Percentiles rank a stretch among this genome's conserved stretches.
Conservation (phyloP, 2,797 vertebrate genomes). For the Chelon auratus region DNA sequence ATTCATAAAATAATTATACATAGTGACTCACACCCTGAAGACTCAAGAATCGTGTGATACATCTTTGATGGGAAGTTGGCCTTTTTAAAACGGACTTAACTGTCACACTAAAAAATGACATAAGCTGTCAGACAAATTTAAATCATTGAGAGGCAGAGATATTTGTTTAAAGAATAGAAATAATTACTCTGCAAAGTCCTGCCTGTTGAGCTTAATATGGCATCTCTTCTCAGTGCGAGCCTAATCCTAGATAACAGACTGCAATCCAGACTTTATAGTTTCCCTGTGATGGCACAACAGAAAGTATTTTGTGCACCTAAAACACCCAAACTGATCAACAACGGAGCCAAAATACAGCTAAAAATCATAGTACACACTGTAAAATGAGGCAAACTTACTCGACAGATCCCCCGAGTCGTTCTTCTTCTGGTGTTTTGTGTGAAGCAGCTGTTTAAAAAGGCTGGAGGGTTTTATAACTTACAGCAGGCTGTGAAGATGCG, state of each 20-base stretch:
- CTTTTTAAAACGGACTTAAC: constrained; percentile 4
- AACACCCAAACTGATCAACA: not conserved
- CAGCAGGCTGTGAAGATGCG: constrained; percentile 4
- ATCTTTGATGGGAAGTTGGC: constrained; percentile 26
- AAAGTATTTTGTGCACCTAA: not conserved
- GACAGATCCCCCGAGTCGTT: not conserved
- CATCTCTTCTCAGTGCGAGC: not conserved
- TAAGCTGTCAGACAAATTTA: not conserved
- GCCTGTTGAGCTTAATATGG: not conserved
- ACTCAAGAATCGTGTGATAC: constrained; percentile 13
- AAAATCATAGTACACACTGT: not conserved
- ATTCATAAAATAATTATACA: constrained; percentile 39
- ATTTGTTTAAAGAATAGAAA: constrained; percentile 1
- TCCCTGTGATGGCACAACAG: too few species aligned
- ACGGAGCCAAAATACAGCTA: not conserved
- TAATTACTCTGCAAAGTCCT: not conserved
- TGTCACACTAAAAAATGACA: not conserved
- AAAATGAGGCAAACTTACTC: constrained; percentile 30
- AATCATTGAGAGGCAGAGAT: not conserved
- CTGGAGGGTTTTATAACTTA: constrained; percentile 19
- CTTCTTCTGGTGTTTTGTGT: not conserved
- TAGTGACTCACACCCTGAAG: constrained; percentile 43
- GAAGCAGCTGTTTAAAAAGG: constrained; percentile 31
- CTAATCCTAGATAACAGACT: not conserved
- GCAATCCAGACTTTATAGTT: constrained; percentile 7